phyloP scores from a whole-genome alignment of 2,113 vertebrate genomes.

The Geococcyx californianus region DNA sequence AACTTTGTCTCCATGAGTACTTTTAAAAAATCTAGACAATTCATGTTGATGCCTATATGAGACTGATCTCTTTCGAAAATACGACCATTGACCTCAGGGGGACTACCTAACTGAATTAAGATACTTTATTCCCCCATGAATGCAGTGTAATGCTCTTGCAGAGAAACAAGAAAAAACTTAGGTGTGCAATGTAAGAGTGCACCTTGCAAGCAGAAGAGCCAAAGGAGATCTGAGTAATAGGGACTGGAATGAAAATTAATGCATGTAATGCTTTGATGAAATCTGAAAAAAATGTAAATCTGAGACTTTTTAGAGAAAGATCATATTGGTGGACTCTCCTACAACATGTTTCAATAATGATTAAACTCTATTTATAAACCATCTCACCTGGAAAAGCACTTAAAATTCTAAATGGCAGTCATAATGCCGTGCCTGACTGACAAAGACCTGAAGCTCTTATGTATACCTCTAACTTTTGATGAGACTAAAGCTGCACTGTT shows the following conservation, averaged over 20 bases:
- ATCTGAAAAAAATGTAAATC: neutral
- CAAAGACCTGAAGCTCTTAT: neutral
- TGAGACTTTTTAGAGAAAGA: neutral
- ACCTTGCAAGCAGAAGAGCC: neutral
- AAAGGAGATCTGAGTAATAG: neutral
- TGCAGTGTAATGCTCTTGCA: neutral
- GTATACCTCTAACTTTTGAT: neutral
- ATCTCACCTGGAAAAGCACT: neutral
- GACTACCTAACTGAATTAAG: neutral
- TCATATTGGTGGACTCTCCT: neutral
- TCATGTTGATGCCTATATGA: neutral
- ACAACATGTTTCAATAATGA: neutral
- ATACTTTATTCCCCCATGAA: neutral
- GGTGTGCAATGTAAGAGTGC: neutral
- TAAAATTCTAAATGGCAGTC: neutral
- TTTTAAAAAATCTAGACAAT: neutral
- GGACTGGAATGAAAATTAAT: neutral
- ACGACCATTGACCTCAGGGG: neutral
- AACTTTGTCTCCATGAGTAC: neutral
- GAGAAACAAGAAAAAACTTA: neutral
- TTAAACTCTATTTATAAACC: neutral
- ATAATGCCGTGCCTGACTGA: neutral
- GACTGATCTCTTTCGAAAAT: neutral
- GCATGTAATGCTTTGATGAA: neutral
- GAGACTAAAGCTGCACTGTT: neutral